Evolutionary conservation across 2,113 vertebrate species (phyloP).

Genomic region (Hippocampus comes): DNA sequence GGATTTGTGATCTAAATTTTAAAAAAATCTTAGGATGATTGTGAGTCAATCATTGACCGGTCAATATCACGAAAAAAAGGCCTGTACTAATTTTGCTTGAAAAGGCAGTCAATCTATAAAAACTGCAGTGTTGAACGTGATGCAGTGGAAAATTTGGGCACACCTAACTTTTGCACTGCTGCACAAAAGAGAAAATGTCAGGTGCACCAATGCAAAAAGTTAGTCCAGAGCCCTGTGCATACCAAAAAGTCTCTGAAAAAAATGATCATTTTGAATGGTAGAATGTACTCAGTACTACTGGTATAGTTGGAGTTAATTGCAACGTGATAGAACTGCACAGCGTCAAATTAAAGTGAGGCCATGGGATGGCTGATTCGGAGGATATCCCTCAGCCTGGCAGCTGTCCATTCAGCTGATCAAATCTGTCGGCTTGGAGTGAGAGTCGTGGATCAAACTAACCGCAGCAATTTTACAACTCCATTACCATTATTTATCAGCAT

Average conservation of each 20-base stretch:
- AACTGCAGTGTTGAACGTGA: too few species aligned
- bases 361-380: slow-evolving; percentile 29
- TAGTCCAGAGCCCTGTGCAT: too few species aligned
- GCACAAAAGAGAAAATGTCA: too few species aligned
- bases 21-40: too few species aligned
- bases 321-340: not conserved
- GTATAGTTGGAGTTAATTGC: not conserved
- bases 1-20: too few species aligned
- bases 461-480: not conserved
- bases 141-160: too few species aligned
- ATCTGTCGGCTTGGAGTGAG: slow-evolving; percentile 14
- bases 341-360: slow-evolving; percentile 17
- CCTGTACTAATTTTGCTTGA: too few species aligned
- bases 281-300: not conserved
- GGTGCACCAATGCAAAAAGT: too few species aligned
- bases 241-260: not conserved
- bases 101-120: too few species aligned
- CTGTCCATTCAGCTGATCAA: slow-evolving; percentile 31
- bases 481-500: not conserved
- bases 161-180: too few species aligned
- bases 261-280: not conserved
- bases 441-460: slow-evolving; percentile 5
- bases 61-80: too few species aligned
- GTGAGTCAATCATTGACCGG: too few species aligned
- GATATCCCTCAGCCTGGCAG: slow-evolving; percentile 21